Base-by-base conservation (phyloP, 2,888 invertebrate genomes). In the Monoplex corrugatus region DNA sequence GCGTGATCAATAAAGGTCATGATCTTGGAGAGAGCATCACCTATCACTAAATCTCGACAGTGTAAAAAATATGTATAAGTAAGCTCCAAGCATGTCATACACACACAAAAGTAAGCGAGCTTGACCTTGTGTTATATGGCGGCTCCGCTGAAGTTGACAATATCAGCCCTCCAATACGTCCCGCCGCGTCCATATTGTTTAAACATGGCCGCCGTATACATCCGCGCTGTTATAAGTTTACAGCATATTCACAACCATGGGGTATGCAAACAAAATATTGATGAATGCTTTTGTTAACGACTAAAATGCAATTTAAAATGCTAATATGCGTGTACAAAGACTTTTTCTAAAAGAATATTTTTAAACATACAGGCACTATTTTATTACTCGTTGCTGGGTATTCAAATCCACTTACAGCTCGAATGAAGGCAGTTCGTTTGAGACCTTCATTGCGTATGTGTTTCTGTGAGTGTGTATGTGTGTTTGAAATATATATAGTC, bases 141-240 rank as follows among this genome's bases (percentile, higher is more conserved):
- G 87, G 86, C 83, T 57, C 44, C 40, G 50, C 63, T 68, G 43
- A 63, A 82, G 63, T 88, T 68, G 57, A 83, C 28, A 68, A 8
- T 28, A 32, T 44, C 83, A 83, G 57, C 82, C 44, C n/a, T 40
- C 83, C n/a, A 38, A 63, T 28, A 83, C 72, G 63, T 72, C 78
- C 88, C 89, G 86, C 89, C 90, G 93, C 94, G 92, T 91, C 94
- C 93, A 94, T 94, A 92, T 94, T 94, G 94, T 94, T 94, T 94
- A 94, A 94, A 94, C 91, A 94, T 94, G 94, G 94, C 93, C 93
- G 87, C 50, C 86, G 75, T 63, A 45, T n/a, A 82, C 50, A 6
- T 82, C 83, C 68, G 83, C 80, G 38, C 28, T 57, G 38, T 40
- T 19, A 87, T 40, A n/a, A 87, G 45, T 89, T 44, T 57, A 23